A percentile compares a stretch with the other conserved stretches of the same genome.
These are phyloP conservation scores for Hirtodrosophila confusa DNA, from an alignment of 2,888 invertebrate species.

Conservation along the genomic window DNA sequence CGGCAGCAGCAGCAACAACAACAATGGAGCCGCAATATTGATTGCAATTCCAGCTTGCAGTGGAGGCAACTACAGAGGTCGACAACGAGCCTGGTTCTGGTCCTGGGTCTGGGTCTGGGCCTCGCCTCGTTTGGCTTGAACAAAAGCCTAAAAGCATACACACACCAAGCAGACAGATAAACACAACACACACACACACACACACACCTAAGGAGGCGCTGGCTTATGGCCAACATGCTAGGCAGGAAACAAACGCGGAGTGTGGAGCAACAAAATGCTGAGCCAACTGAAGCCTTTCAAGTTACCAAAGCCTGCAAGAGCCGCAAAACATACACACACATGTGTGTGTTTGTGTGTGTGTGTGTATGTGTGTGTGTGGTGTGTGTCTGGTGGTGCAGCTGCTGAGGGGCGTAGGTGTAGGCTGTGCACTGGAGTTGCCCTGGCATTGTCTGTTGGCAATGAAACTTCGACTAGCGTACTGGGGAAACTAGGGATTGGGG, in stretches of 20 bases:
- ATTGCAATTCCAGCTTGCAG: conserved; percentile 79
- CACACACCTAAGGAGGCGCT: conserved; percentile 32
- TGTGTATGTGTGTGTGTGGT: conserved; percentile 14
- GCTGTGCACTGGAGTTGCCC: conserved; percentile 57
- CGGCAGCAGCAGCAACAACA: conserved; percentile 23
- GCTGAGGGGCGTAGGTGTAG: conserved; percentile 25
- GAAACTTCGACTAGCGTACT: conserved; percentile 59
- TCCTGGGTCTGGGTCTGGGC: conserved; percentile 35
- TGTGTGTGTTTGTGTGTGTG: conserved; percentile 7
- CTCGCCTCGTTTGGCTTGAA: conserved; percentile 74
- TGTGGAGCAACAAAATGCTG: conserved; percentile 51
- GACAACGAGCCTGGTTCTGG: conserved; percentile 30
- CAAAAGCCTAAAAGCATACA: conserved; percentile 78
- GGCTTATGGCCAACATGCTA: conserved; percentile 42
- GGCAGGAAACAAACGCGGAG: conserved; percentile 21
- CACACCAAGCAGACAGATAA: conserved; percentile 49
- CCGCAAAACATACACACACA: conserved; percentile 27
- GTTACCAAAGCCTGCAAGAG: conserved; percentile 73
- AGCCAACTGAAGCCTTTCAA: conserved; percentile 76
- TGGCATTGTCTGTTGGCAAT: conserved; percentile 81
- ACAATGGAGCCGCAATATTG: conserved; percentile 71
- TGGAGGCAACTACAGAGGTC: conserved; percentile 31
- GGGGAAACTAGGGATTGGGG: conserved; percentile 1
- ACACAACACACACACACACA: conserved; percentile 51
- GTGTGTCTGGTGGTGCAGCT: conserved; percentile 38